Base-by-base conservation (phyloP, 2,113 vertebrate species). In the Euleptes europaea region DNA sequence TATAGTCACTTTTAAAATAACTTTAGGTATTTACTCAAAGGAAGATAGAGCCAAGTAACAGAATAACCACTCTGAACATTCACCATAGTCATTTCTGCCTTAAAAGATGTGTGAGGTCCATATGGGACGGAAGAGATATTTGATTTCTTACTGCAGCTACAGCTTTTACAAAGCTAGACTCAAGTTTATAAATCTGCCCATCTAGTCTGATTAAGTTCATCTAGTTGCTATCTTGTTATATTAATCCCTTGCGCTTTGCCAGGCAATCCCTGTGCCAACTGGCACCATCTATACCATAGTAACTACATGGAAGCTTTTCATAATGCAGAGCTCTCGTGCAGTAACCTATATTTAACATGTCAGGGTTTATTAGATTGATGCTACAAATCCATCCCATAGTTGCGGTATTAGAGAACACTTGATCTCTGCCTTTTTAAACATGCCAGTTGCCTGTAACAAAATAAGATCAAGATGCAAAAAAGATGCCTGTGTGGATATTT, bases 291-390 rank as follows among this genome's bases (percentile, higher is more conserved):
- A 87, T 90, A 88, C 60, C 85, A 89, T 85, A 86, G 88, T 85
- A 87, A 93, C 92, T 40, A n/a, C 85, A 90, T 88, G 90, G 91
- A 93, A 93, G 88, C 82, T 78, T 93, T 95, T 93, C 92, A 72
- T 93, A 90, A 91, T 88, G 88, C 85, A 89, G 88, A 90, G 88
- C 89, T 94, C 91, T 93, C 35, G 90, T 90, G 82, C 88, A 91
- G 82, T 92, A 94, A 88, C 93, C 90, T 91, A 78, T 93, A 93
- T 90, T 95, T 95, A 94, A 90, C 0, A 8, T 82, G 90, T 91
- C 92, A 90, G 89, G 90, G 72, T 82, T 93, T 93, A 94, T 84
- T 88, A 93, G 82, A 88, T 80, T 91, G 90, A 90, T 92, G 92
- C 90, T 93, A 90, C 90, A 93, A 88, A 90, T 81, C 84, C 88